Percentiles rank a stretch among this genome's conserved stretches.
These are phyloP conservation scores for Elanus axillaris DNA, from an alignment of 2,113 vertebrate genomes.

Conservation along the genomic window DNA sequence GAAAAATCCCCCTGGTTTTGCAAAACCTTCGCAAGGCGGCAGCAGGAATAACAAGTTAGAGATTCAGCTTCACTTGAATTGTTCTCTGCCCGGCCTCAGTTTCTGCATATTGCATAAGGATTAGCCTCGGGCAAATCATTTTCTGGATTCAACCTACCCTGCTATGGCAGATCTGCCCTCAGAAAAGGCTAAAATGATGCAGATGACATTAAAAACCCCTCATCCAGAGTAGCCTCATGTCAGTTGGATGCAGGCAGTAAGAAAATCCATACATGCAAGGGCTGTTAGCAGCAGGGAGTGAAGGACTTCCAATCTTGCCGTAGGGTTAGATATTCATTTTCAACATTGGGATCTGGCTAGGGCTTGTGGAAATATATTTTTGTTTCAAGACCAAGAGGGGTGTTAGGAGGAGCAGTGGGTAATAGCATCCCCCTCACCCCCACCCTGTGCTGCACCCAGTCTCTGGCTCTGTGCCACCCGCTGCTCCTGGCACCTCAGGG, in stretches of 20 bases:
- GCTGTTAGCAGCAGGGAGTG: rapidly evolving
- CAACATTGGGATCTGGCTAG: background rate
- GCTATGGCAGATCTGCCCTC: background rate
- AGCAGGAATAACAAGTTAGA: background rate
- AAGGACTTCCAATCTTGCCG: background rate
- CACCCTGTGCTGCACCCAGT: background rate
- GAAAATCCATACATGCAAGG: rapidly evolving
- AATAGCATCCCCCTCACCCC: rapidly evolving
- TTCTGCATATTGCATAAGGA: background rate
- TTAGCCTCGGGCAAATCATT: background rate
- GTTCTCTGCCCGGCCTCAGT: background rate
- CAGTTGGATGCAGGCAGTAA: rapidly evolving
- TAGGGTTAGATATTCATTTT: background rate
- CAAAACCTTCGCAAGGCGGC: background rate
- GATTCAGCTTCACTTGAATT: background rate
- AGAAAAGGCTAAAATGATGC: background rate
- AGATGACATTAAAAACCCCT: background rate
- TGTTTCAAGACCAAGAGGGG: background rate
- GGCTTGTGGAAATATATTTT: background rate
- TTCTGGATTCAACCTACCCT: background rate
- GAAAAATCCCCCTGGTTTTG: background rate
- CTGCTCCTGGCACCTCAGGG: background rate
- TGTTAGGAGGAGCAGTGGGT: background rate
- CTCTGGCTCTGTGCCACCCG: background rate
- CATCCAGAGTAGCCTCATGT: background rate